A percentile compares a stretch with the other conserved stretches of the same genome.
Conservation (phyloP, 2,113 vertebrate species). For the Martes martes region DNA sequence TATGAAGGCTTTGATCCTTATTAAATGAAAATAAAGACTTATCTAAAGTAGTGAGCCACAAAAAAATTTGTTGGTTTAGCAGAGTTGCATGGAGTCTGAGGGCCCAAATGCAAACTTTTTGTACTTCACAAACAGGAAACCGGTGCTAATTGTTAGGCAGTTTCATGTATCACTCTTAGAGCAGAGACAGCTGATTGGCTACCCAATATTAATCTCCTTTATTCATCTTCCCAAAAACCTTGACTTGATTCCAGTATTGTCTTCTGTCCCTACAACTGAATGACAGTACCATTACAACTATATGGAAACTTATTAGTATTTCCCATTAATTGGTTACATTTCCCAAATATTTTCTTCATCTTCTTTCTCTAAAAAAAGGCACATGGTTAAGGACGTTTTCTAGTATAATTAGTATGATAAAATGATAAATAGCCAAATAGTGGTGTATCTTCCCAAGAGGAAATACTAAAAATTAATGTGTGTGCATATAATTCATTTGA, state of each 20-base stretch:
- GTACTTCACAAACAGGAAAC: not conserved
- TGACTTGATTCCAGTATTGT: not conserved
- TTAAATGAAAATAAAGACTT: constrained; percentile 2
- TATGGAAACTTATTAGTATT: not conserved
- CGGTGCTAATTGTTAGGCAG: not conserved
- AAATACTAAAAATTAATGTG: not conserved
- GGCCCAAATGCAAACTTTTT: not conserved
- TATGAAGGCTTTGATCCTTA: not conserved
- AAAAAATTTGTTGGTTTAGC: not conserved
- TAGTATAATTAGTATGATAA: not conserved
- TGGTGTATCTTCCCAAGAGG: not conserved
- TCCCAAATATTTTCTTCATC: not conserved
- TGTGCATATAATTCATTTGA: not conserved
- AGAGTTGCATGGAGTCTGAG: not conserved
- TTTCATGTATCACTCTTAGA: not conserved
- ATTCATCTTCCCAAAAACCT: not conserved
- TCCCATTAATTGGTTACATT: not conserved
- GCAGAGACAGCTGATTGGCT: not conserved
- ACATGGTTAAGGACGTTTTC: not conserved
- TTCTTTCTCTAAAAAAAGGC: constrained; percentile 19
- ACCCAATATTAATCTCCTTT: not conserved
- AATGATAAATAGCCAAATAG: not conserved
- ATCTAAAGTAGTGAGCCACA: not conserved
- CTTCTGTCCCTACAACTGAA: not conserved
- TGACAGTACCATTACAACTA: not conserved